These are phyloP conservation scores for Moxostoma hubbsi DNA, from an alignment of 2,797 vertebrate genomes.

Conservation along the genomic window DNA sequence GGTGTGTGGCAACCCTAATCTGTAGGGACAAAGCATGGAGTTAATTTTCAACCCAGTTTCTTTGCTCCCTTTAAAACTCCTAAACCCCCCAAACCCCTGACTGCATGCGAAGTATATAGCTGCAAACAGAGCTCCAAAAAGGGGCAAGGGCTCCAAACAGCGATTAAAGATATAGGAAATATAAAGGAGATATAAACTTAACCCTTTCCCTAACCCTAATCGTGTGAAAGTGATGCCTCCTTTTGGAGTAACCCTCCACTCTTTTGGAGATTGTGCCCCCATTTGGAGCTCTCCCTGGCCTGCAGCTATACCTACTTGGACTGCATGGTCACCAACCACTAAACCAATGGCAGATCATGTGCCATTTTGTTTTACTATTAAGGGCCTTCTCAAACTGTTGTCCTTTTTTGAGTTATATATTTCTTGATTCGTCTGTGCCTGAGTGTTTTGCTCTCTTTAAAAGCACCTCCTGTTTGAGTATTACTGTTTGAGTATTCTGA, in stretches of 20 bases:
- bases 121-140: no score
- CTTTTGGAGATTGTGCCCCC: no score
- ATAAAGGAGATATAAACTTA: no score
- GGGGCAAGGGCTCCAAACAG: no score
- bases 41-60: constrained; percentile 29
- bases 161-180: no score
- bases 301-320: neutral
- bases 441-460: neutral
- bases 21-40: constrained; percentile 74
- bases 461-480: neutral
- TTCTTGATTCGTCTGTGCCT: neutral
- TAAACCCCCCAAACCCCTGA: neutral
- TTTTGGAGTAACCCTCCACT: no score
- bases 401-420: neutral
- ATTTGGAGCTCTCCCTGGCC: no score
- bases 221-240: no score
- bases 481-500: constrained; percentile 32
- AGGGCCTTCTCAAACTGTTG: neutral
- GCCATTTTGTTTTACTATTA: constrained; percentile 6
- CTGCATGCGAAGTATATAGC: no score
- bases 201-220: no score
- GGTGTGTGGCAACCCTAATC: constrained; percentile 82
- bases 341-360: constrained; percentile 12
- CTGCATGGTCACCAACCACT: constrained; percentile 36
- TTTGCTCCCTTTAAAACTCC: neutral